phyloP scores from a whole-genome alignment of 2,113 vertebrate genomes.

The Psettodes erumei region DNA sequence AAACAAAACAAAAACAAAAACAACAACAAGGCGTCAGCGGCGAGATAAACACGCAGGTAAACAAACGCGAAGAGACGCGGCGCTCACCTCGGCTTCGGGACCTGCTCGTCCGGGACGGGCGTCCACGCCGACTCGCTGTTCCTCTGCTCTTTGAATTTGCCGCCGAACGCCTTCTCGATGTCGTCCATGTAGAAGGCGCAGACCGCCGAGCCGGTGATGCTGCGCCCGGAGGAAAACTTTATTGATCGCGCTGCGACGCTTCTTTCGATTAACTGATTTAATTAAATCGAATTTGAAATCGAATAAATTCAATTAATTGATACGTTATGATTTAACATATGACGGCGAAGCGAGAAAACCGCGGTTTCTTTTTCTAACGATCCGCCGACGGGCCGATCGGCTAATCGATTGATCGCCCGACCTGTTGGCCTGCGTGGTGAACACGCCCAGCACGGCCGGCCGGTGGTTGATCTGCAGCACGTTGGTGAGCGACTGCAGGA shows the following conservation, averaged over 20 bases:
- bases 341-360: background rate
- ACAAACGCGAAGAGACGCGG: no score
- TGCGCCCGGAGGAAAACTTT: no score
- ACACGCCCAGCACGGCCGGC: conserved; percentile 89
- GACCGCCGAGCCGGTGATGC: conserved; percentile 95
- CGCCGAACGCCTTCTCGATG: conserved; percentile 90
- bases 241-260: no score
- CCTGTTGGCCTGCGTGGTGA: conserved; percentile 95
- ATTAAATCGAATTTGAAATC: no score
- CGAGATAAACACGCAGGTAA: no score
- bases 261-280: no score
- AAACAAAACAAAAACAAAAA: conserved; percentile 35
- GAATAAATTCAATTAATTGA: no score
- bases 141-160: conserved; percentile 93
- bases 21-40: conserved; percentile 35
- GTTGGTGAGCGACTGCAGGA: conserved; percentile 90
- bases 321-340: no score
- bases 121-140: conserved; percentile 90
- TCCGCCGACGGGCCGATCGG: no score
- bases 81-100: conserved; percentile 90
- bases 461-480: conserved; percentile 86
- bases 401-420: no score
- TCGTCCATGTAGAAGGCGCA: conserved; percentile 97
- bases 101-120: conserved; percentile 90
- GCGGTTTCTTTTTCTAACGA: no score